Evolutionary conservation across 2,797 vertebrate species (phyloP).

Genomic region (Schizothorax lantsangensis): DNA sequence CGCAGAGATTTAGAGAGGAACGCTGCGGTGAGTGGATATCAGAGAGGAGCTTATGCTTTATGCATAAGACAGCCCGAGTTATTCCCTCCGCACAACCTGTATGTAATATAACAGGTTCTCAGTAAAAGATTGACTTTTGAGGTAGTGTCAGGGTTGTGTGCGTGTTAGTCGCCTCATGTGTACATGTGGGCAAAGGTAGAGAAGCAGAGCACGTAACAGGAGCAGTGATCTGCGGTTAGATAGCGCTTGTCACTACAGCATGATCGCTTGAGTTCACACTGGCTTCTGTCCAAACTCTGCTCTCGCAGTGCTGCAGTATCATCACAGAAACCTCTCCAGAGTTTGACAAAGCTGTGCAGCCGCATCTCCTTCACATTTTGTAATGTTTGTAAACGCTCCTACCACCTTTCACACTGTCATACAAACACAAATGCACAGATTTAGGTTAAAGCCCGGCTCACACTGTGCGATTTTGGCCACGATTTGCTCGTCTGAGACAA

Average conservation of each 20-base stretch:
- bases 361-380: not conserved
- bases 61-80: constrained; percentile 13
- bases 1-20: constrained; percentile 18
- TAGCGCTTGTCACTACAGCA: constrained; percentile 8
- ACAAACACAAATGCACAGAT: not conserved
- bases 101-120: constrained; percentile 24
- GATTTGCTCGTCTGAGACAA: too few species aligned
- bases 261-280: not conserved
- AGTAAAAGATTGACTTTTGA: constrained; percentile 32
- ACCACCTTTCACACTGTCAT: not conserved
- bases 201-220: not conserved
- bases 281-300: constrained; percentile 11
- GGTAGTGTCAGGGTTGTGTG: constrained; percentile 24
- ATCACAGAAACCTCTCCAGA: not conserved
- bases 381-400: not conserved
- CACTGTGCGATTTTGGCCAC: too few species aligned
- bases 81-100: constrained; percentile 17
- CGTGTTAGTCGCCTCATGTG: not conserved
- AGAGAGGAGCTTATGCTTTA: constrained; percentile 29
- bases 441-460: too few species aligned
- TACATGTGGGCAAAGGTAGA: constrained; percentile 4
- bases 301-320: constrained; percentile 5
- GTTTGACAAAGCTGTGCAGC: not conserved
- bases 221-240: constrained; percentile 19
- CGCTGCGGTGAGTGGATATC: constrained; percentile 28